Conservation (phyloP, 2,888 invertebrate species). For the Drepanosiphum platanoidis region DNA sequence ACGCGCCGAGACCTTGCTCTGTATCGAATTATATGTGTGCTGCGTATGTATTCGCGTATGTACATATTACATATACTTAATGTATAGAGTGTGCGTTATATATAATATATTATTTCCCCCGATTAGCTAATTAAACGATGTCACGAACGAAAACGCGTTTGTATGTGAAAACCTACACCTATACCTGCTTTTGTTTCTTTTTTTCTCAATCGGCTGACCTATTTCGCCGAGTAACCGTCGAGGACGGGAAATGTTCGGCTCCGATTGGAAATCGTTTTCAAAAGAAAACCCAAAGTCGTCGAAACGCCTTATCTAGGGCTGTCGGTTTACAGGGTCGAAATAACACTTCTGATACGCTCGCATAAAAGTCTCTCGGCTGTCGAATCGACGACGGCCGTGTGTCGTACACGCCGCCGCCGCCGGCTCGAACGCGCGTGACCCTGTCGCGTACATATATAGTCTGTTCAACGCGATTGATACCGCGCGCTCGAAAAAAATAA, state of each 20-base stretch:
- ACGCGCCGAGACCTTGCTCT: constrained; percentile 49
- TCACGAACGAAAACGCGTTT: constrained; percentile 25
- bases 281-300: background rate
- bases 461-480: background rate
- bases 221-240: background rate
- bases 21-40: constrained; percentile 35
- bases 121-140: constrained; percentile 49
- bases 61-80: background rate
- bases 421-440: background rate
- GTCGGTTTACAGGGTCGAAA: background rate
- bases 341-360: background rate
- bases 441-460: background rate
- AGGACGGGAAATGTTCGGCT: background rate
- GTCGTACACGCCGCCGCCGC: background rate
- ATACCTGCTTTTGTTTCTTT: background rate
- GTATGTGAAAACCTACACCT: background rate
- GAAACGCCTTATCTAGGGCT: constrained; percentile 9
- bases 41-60: background rate
- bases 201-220: background rate
- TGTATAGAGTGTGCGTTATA: background rate
- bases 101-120: background rate
- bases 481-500: background rate
- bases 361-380: background rate
- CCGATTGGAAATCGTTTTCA: constrained; percentile 1
- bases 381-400: no score